Evolutionary conservation across 2,113 vertebrate genomes (phyloP).

Genomic region (Oreotrochilus melanogaster): DNA sequence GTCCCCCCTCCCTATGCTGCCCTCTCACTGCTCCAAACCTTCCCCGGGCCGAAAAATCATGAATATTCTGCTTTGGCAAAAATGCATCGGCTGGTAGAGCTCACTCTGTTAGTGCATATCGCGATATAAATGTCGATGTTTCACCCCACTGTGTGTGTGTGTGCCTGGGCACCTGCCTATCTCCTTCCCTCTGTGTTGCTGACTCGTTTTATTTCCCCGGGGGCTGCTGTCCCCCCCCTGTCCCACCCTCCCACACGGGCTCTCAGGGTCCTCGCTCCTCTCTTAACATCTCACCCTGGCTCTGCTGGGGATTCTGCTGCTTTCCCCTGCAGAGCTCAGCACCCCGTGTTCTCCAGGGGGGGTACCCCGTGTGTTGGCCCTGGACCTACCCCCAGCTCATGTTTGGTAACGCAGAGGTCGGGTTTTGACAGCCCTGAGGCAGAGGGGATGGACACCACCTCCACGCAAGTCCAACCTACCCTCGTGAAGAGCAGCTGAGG

Average conservation of each 20-base stretch:
- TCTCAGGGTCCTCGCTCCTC: background rate
- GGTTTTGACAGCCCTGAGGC: accelerated
- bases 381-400: accelerated
- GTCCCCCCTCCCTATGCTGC: background rate
- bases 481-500: accelerated
- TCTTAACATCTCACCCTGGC: background rate
- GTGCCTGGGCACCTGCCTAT: background rate
- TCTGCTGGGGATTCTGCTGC: background rate
- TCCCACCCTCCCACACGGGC: background rate
- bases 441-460: background rate
- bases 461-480: background rate
- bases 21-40: background rate
- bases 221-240: background rate
- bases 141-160: conserved; percentile 64
- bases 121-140: conserved; percentile 82
- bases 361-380: background rate
- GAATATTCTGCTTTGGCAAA: conserved; percentile 73
- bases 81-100: conserved; percentile 72
- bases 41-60: conserved; percentile 2
- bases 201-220: background rate
- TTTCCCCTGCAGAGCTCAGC: accelerated
- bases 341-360: too few species aligned
- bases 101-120: conserved; percentile 75
- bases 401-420: accelerated
- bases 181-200: background rate